phyloP scores from a whole-genome alignment of 2,888 invertebrate genomes.

The Patella ulyssiponensis region DNA sequence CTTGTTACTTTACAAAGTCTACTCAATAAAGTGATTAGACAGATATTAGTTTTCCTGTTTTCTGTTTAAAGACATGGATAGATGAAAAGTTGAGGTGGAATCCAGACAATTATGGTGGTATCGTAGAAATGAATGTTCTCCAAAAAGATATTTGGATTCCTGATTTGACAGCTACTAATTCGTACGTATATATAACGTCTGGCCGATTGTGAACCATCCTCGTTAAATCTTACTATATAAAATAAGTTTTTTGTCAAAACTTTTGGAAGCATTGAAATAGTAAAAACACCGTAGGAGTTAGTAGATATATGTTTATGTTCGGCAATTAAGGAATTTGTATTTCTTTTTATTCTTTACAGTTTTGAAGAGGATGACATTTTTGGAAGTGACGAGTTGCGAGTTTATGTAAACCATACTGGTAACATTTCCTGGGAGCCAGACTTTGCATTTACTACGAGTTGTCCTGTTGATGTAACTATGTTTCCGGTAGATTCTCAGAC shows the following conservation, averaged over 20 bases:
- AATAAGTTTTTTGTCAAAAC: no score
- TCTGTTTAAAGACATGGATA: background rate
- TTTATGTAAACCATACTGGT: background rate
- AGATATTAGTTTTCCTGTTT: no score
- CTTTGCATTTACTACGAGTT: background rate
- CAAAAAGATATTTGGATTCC: slow-evolving; percentile 36
- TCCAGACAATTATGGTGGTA: slow-evolving; percentile 9
- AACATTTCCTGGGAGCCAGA: background rate
- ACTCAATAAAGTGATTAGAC: no score
- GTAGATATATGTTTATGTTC: no score
- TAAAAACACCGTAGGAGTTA: no score
- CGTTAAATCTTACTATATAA: no score
- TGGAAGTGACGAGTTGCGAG: background rate
- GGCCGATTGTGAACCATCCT: no score
- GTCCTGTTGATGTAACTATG: background rate
- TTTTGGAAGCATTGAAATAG: no score
- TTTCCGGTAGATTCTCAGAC: background rate
- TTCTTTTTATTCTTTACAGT: background rate
- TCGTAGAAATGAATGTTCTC: slow-evolving; percentile 17
- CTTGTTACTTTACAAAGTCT: no score
- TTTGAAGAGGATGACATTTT: background rate
- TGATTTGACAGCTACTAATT: slow-evolving; percentile 24
- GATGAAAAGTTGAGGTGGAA: slow-evolving; percentile 29
- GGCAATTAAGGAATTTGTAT: background rate
- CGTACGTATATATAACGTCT: background rate